Evolutionary conservation across 2,888 invertebrate species (phyloP), one percentile per base, ranked within the genome.

Genomic region (Norana najaformis): DNA sequence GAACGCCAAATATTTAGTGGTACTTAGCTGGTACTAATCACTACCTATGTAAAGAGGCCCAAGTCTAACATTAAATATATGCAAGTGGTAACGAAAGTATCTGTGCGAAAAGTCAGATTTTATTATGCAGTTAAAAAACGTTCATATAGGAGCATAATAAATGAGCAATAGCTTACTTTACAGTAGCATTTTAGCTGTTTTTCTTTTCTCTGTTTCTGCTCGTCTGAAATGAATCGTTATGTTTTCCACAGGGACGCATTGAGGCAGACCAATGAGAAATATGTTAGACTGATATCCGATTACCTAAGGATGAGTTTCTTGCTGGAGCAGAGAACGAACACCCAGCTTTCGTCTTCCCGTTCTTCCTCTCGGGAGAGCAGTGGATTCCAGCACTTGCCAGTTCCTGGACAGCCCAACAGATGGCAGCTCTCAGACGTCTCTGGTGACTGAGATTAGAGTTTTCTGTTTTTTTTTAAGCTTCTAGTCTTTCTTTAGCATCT

Each of bases 251-350:
- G 85, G 37, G 14, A 16, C 11, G 85, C 85, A 23, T 85, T 37
- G 34, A 85, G 11, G 85, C 35, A 85, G 85, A 14, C 85, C 20
- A 85, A 85, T 20, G 85, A 85, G 85, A 85, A 37, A 85, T 85
- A 36, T n/a, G 20, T 36, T 16, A 20, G 85, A 35, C 37, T 85
- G 13, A 85, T 85, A 36, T 85, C 85, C 20, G 85, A 85, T 14
- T 85, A 36, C 14, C 35, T 85, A 16, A 85, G 37, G 16, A 35
- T 85, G 85, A 36, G 36, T 14, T 8, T 23, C 35, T 3, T 36
- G 20, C 36, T 85, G 35, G 85, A 85, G 37, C 35, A 35, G 36
- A 85, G 23, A 85, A 37, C 23, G 11, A 85, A 36, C 16, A 5
- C 85, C 35, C 85, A 85, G 85, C 23, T 85, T 3, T 36, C 18